Conservation (phyloP, 2,888 invertebrate genomes). For the Tinea semifulvella region DNA sequence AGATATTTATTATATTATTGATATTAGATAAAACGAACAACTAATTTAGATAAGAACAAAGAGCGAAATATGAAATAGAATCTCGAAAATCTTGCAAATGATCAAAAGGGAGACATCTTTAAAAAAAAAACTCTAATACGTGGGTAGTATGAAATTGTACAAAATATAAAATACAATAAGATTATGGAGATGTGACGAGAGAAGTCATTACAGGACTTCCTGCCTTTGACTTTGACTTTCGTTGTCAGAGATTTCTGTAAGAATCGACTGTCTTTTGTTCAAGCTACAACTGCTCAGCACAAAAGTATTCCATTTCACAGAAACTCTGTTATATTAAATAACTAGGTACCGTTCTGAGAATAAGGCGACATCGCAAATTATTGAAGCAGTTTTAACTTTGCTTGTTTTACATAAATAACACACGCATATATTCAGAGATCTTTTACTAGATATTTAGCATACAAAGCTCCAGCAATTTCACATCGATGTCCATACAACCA, state of each 20-base stretch:
- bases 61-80: slow-evolving; percentile 4
- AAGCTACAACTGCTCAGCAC: neutral
- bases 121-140: neutral
- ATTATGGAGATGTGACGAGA: neutral
- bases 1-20: neutral
- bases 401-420: too few species aligned
- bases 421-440: too few species aligned
- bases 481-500: too few species aligned
- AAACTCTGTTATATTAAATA: neutral
- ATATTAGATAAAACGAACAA: neutral
- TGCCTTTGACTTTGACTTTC: slow-evolving; percentile 5
- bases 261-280: slow-evolving; percentile 7
- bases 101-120: too few species aligned
- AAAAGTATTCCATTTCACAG: neutral
- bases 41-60: neutral
- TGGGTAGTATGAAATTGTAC: too few species aligned
- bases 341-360: neutral
- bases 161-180: slow-evolving; percentile 8
- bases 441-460: too few species aligned
- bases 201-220: neutral
- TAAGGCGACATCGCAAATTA: neutral
- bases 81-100: too few species aligned
- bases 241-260: too few species aligned
- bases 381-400: too few species aligned
- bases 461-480: too few species aligned